Percentiles rank a stretch among this genome's conserved stretches.
These are phyloP conservation scores for Phengaris alcon DNA, from an alignment of 2,888 invertebrate genomes.

Conservation along the genomic window DNA sequence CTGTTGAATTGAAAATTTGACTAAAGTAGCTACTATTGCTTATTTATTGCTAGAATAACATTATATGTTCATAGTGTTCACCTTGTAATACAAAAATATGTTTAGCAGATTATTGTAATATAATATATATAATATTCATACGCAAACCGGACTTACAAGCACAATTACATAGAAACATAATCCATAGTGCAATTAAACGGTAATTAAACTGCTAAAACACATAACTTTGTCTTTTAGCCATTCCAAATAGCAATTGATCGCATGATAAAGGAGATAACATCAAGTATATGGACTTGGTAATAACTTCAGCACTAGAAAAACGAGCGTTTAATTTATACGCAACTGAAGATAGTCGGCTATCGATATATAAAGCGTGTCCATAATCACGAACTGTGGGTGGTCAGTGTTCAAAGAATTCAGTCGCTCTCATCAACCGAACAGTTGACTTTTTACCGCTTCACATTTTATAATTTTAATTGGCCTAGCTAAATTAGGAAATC, in stretches of 20 bases:
- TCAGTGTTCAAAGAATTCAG: slow-evolving; percentile 26
- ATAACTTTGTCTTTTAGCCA: slow-evolving; percentile 2
- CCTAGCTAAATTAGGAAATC: slow-evolving; percentile 6
- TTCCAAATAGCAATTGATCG: neutral
- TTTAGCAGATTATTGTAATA: neutral
- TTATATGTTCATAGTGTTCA: neutral
- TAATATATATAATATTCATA: neutral
- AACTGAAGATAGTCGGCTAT: slow-evolving; percentile 14
- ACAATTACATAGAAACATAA: neutral
- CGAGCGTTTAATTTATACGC: slow-evolving; percentile 19
- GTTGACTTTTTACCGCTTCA: slow-evolving; percentile 3
- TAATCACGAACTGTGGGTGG: slow-evolving; percentile 29
- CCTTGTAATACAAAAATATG: slow-evolving; percentile 15
- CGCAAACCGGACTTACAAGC: neutral
- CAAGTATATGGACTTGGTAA: slow-evolving; percentile 14
- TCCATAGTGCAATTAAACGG: slow-evolving; percentile 6
- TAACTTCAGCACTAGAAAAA: slow-evolving; percentile 24
- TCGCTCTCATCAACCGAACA: slow-evolving; percentile 6
- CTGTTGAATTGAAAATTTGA: neutral
- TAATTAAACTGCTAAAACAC: neutral
- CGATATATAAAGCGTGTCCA: slow-evolving; percentile 24
- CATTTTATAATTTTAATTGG: slow-evolving; percentile 19
- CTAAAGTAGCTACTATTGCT: neutral
- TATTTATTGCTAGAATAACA: neutral
- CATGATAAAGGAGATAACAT: slow-evolving; percentile 19